phyloP scores from a whole-genome alignment of 1,140 invertebrate genomes.

The Oppia nitens region DNA sequence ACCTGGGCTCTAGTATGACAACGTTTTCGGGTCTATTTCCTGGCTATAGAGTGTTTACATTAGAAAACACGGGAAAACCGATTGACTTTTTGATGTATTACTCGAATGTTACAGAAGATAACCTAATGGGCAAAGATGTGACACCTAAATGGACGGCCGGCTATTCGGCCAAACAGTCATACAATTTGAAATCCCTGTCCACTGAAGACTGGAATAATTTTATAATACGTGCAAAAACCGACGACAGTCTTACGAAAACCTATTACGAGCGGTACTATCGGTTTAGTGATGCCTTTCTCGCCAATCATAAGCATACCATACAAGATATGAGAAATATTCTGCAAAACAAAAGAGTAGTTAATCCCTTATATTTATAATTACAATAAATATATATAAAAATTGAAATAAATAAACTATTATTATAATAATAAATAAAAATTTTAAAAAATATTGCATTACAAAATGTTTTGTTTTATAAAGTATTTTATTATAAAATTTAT shows the following conservation, averaged over 20 bases:
- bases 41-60: conserved; percentile 3
- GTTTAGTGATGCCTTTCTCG: no score
- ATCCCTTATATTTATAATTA: no score
- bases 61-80: not conserved
- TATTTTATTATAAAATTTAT: no score
- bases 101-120: not conserved
- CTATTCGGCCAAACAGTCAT: conserved; percentile 63
- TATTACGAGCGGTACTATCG: conserved; percentile 8
- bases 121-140: conserved; percentile 28
- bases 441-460: no score
- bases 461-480: no score
- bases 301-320: no score
- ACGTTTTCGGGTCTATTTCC: conserved; percentile 14
- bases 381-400: no score
- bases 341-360: no score
- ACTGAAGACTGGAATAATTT: conserved; percentile 71
- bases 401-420: no score
- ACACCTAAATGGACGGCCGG: conserved; percentile 68
- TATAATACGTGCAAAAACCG: conserved; percentile 61
- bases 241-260: conserved; percentile 42
- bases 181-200: conserved; percentile 56
- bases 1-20: conserved; percentile 7
- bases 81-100: not conserved
- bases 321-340: no score
- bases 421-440: no score